Evolutionary conservation across 1,140 invertebrate genomes (phyloP).

Genomic region (Papilio dardanus): DNA sequence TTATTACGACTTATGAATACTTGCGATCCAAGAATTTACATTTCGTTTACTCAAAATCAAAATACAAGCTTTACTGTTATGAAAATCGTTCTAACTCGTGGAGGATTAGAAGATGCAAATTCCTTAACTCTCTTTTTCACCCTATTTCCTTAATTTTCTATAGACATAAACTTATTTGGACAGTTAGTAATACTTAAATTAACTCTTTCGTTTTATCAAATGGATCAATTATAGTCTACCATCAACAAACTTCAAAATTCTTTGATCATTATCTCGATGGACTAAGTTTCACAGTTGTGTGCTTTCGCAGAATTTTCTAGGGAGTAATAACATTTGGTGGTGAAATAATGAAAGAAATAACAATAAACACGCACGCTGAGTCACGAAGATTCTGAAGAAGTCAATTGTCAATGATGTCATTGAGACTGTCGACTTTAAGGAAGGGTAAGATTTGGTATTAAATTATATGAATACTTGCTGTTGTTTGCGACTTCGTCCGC

Average conservation of each 20-base stretch:
- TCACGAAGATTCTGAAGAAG: constrained; percentile 5
- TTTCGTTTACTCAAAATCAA: neutral
- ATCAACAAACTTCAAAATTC: neutral
- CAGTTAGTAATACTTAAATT: neutral
- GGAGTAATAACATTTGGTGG: neutral
- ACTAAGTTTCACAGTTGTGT: constrained; percentile 1
- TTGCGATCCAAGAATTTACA: neutral
- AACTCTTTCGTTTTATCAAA: neutral
- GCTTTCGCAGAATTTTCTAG: constrained; percentile 2
- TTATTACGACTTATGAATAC: constrained; percentile 32
- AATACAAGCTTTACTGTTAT: neutral
- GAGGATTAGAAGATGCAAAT: neutral
- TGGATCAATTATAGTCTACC: neutral
- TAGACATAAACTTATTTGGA: neutral
- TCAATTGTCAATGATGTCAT: constrained; percentile 3
- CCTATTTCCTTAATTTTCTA: neutral
- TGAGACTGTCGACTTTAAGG: neutral
- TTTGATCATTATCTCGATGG: neutral
- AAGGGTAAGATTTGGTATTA: neutral
- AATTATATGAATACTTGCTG: too few species aligned
- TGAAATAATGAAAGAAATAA: constrained; percentile 11
- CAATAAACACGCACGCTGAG: constrained; percentile 12
- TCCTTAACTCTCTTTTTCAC: neutral
- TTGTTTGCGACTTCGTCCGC: too few species aligned
- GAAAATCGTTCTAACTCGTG: neutral